Evolutionary conservation across 1,140 invertebrate genomes (phyloP), one percentile per base, ranked within the genome.

Genomic region (Drosophila lowei): DNA sequence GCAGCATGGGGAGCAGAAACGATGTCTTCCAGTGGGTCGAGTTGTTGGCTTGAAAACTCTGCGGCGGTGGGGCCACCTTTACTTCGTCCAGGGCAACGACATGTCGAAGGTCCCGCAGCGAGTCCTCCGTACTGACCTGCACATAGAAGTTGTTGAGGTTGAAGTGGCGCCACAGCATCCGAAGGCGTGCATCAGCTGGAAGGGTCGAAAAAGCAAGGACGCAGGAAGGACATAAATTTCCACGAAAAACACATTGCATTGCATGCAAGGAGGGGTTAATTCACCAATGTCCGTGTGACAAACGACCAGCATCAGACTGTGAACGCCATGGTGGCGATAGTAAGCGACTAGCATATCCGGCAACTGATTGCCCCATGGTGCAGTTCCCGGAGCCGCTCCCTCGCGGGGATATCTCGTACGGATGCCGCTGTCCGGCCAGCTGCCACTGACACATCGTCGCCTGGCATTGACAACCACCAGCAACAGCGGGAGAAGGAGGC

Each of bases 271-370:
- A 38, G 44, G 48, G 52, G 58, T 55, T 65, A 81, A 75, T 86
- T 80, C 71, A 90, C 83, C 83, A 50, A 79, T 84, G 79, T 90
- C 84, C 64, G 76, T 67, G 61, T 81, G 81, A 84, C 89, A 90
- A 74, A 89, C 81, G 72, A 90, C 67, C 60, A 90, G 68, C 70
- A 80, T 74, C 74, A 90, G 72, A 53, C 83, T 89, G 50, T 77
- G 76, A 52, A 90, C 89, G 54, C 89, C 89, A 65, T 88, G 81
- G 55, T 80, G 77, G 62, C 73, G 85, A 88, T 78, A 90, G 75
- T 90, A 90, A 72, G 81, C 81, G 73, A 90, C 77, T 71, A 89
- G 79, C 72, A 90, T 90, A 79, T 89, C 79, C 79, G 84, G 72
- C 85, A 89, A 84, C 77, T 79, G 84, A 84, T 89, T 89, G 84